Evolutionary conservation across 2,113 vertebrate species (phyloP).

Genomic region (Macrotis lagotis): DNA sequence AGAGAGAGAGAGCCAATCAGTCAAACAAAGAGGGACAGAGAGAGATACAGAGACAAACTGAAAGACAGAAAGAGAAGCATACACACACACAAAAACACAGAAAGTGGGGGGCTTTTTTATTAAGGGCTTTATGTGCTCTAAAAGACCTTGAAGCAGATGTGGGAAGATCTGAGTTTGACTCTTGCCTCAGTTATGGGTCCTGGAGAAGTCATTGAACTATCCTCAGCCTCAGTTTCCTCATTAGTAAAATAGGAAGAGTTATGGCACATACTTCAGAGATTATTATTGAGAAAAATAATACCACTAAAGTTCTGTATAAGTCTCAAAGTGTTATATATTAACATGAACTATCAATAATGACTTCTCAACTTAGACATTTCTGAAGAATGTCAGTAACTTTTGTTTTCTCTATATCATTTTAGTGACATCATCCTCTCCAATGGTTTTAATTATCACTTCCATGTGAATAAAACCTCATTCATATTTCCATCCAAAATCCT

Average conservation of each 20-base stretch:
- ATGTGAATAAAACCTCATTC: not conserved
- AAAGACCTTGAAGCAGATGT: not conserved
- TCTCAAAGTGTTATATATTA: not conserved
- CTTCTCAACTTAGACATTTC: not conserved
- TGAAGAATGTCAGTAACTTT: not conserved
- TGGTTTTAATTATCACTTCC: not conserved
- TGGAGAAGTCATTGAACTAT: not conserved
- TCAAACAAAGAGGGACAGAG: too few relatives aligned
- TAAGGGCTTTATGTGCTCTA: not conserved
- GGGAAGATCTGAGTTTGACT: not conserved
- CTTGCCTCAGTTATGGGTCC: not conserved
- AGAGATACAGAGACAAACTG: too few relatives aligned
- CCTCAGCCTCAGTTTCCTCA: not conserved
- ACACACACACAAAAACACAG: too few relatives aligned
- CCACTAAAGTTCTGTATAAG: not conserved
- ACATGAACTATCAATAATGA: not conserved
- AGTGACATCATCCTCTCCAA: not conserved
- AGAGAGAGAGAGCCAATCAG: too few relatives aligned
- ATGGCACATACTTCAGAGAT: not conserved
- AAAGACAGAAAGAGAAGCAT: too few relatives aligned
- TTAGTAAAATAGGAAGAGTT: not conserved
- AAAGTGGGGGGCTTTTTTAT: too few relatives aligned
- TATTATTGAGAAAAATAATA: not conserved
- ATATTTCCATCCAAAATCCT: not conserved
- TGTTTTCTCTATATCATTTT: not conserved